These are phyloP conservation scores for Rhizomys pruinosus DNA, from an alignment of 2,113 vertebrate species.

Conservation along the genomic window DNA sequence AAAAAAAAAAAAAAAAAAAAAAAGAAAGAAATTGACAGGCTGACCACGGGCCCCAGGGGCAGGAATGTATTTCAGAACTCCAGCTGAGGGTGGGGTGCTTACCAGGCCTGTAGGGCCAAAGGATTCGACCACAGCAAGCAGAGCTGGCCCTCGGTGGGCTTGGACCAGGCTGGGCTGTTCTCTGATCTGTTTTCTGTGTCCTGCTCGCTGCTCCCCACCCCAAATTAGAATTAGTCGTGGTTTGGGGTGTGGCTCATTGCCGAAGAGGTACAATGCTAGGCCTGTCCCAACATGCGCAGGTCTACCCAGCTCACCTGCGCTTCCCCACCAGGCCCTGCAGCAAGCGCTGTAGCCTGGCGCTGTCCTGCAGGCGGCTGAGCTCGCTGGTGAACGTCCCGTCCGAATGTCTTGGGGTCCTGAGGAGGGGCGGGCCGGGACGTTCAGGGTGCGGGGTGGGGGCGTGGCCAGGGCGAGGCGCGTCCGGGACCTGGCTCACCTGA, in stretches of 20 bases:
- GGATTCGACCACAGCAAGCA: not conserved
- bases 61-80: not conserved
- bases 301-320: constrained; percentile 61
- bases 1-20: too few species aligned
- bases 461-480: not conserved
- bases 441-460: fast-evolving
- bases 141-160: not conserved
- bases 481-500: constrained; percentile 56
- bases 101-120: constrained; percentile 25
- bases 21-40: too few species aligned
- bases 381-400: constrained; percentile 87
- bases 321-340: constrained; percentile 82
- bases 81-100: not conserved
- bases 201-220: constrained; percentile 54
- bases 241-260: not conserved
- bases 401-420: constrained; percentile 84
- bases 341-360: constrained; percentile 81
- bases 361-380: constrained; percentile 85
- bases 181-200: not conserved
- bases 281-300: not conserved
- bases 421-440: not conserved
- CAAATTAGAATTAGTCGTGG: constrained; percentile 1
- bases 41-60: not conserved
- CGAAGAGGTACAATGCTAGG: too few species aligned
- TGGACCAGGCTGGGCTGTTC: not conserved